Evolutionary conservation across 2,113 vertebrate genomes (phyloP).

Genomic region (Echinops telfairi): DNA sequence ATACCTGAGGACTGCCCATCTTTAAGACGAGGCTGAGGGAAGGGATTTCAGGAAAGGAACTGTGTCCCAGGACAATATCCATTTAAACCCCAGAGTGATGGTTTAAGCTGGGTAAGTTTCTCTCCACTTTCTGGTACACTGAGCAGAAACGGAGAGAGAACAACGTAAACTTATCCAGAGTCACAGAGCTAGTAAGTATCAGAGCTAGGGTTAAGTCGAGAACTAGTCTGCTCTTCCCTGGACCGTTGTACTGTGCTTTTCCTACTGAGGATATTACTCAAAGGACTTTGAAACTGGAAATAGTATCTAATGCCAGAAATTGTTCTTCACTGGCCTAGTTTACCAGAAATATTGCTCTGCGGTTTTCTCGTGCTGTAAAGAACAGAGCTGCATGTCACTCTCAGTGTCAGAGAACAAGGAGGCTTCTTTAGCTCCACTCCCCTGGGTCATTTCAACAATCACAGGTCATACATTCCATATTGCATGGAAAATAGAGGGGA

Average conservation of each 20-base stretch:
- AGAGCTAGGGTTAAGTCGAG: background rate
- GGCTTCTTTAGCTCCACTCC: background rate
- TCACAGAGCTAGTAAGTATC: background rate
- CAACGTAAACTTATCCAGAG: background rate
- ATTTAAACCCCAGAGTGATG: background rate
- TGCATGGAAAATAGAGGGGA: background rate
- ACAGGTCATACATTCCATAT: background rate
- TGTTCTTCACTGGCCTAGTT: background rate
- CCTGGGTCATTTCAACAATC: background rate
- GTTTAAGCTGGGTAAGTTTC: background rate
- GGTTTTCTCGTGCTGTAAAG: background rate
- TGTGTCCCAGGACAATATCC: background rate
- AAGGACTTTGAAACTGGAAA: background rate
- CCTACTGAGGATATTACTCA: background rate
- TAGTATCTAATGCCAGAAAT: background rate
- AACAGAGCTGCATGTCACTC: background rate
- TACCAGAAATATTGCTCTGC: background rate
- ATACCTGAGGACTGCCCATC: background rate
- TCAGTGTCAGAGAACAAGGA: background rate
- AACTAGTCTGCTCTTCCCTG: background rate
- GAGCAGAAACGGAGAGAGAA: background rate
- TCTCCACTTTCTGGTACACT: background rate
- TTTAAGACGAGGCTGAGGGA: background rate
- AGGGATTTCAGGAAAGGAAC: background rate
- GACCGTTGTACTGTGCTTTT: background rate